A percentile compares a stretch with the other conserved stretches of the same genome.
Conservation (phyloP, 2,797 vertebrate genomes). For the Myotis daubentonii region DNA sequence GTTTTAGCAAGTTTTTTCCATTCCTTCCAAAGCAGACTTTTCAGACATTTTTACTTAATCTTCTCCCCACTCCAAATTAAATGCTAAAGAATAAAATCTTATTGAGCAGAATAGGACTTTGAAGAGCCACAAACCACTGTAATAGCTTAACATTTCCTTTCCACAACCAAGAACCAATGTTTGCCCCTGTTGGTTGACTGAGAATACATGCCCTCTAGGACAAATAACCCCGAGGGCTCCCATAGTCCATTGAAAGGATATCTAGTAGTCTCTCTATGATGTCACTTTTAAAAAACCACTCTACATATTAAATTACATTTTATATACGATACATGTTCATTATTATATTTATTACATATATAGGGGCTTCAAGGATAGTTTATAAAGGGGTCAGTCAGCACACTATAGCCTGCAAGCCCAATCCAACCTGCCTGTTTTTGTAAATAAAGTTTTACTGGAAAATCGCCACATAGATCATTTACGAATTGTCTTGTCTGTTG, state of each 20-base stretch:
- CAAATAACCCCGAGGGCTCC: not conserved
- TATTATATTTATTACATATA: not conserved
- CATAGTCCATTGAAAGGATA: not conserved
- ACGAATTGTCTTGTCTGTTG: not conserved
- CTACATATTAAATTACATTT: not conserved
- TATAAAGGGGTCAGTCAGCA: not conserved
- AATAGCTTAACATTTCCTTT: not conserved
- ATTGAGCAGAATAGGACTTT: not conserved
- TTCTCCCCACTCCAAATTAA: not conserved
- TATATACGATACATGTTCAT: not conserved
- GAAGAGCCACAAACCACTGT: not conserved
- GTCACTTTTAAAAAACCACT: not conserved
- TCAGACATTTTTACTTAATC: not conserved
- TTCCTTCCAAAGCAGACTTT: not conserved
- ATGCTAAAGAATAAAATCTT: not conserved
- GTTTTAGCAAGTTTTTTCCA: not conserved
- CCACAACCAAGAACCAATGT: not conserved
- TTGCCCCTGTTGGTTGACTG: not conserved
- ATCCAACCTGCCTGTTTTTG: not conserved
- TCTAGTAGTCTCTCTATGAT: not conserved
- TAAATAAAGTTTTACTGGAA: not conserved
- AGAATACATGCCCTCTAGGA: not conserved
- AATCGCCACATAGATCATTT: not conserved
- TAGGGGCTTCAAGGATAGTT: not conserved
- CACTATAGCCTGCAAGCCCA: not conserved